These are phyloP conservation scores for Danio kyathit DNA, from an alignment of 2,797 vertebrate species.

Conservation along the genomic window DNA sequence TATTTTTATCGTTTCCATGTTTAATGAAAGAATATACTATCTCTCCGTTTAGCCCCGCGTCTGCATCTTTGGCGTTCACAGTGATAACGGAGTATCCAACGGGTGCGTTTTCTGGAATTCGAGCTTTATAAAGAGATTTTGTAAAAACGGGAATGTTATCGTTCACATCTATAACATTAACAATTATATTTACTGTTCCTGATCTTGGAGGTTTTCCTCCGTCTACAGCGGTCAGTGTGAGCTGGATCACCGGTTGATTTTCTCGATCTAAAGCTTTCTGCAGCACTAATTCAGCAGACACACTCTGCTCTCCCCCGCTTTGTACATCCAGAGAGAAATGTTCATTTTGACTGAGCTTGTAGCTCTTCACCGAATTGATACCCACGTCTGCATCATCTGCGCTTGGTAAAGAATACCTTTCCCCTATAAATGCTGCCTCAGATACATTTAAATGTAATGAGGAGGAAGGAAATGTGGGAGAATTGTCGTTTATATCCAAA, in stretches of 20 bases:
- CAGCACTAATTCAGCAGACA: conserved; percentile 69
- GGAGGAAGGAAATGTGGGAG: conserved; percentile 53
- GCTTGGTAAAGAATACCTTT: conserved; percentile 51
- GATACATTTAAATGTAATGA: conserved; percentile 60
- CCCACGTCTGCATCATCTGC: conserved; percentile 68
- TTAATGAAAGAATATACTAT: conserved; percentile 68
- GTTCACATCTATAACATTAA: conserved; percentile 71
- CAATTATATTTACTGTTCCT: conserved; percentile 62
- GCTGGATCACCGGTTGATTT: conserved; percentile 66
- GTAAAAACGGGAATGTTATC: conserved; percentile 75
- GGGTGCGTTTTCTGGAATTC: conserved; percentile 63
- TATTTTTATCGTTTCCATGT: conserved; percentile 48
- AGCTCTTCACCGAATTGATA: conserved; percentile 67
- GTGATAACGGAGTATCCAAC: conserved; percentile 45
- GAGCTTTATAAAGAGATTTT: conserved; percentile 71
- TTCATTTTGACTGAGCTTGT: conserved; percentile 69
- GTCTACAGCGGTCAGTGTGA: conserved; percentile 73
- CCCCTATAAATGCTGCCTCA: conserved; percentile 61
- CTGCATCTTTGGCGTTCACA: conserved; percentile 71
- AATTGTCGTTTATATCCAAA: conserved; percentile 65
- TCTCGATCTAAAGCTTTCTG: conserved; percentile 74
- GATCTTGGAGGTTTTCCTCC: conserved; percentile 72
- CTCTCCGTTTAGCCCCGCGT: conserved; percentile 69
- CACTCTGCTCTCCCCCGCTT: conserved; percentile 62
- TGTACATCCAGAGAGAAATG: conserved; percentile 69